These are phyloP conservation scores for Orbicella faveolata DNA, from an alignment of 64 coral and sea anemone genomes.

Conservation along the genomic window DNA sequence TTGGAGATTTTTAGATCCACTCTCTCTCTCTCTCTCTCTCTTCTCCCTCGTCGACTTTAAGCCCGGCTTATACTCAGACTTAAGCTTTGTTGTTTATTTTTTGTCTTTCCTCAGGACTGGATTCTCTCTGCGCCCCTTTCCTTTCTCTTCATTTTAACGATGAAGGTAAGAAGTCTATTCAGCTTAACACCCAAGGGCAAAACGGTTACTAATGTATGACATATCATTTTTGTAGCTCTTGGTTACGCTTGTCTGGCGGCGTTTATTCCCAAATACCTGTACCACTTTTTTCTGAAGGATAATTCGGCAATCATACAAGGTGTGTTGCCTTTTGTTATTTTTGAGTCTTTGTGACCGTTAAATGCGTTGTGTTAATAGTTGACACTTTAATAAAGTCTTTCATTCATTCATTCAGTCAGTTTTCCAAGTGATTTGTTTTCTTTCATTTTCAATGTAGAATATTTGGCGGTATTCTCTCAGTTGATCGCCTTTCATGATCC, in stretches of 20 bases:
- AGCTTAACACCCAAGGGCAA: neutral
- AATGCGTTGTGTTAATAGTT: too few relatives aligned
- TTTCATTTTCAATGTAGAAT: conserved; percentile 63
- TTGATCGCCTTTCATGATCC: conserved; percentile 98
- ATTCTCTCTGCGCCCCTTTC: conserved; percentile 97
- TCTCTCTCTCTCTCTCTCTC: too few relatives aligned
- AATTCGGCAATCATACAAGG: conserved; percentile 98
- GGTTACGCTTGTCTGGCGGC: conserved; percentile 81
- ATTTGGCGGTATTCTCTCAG: conserved; percentile 98
- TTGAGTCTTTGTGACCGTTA: too few relatives aligned
- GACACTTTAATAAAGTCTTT: too few relatives aligned
- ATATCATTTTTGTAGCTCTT: conserved; percentile 62
- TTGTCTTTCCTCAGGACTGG: conserved; percentile 59
- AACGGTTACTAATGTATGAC: neutral
- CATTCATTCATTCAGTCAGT: neutral
- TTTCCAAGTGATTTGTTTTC: neutral
- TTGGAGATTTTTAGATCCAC: too few relatives aligned
- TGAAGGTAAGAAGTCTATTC: conserved; percentile 65
- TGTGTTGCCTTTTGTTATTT: conserved; percentile 3
- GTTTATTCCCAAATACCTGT: conserved; percentile 93
- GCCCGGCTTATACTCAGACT: too few relatives aligned
- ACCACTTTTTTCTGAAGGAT: conserved; percentile 96
- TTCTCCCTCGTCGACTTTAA: too few relatives aligned
- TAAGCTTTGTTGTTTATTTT: neutral
- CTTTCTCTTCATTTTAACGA: conserved; percentile 93